phyloP scores from a whole-genome alignment of 2,888 invertebrate species.

The Sinhomidia bicolor region DNA sequence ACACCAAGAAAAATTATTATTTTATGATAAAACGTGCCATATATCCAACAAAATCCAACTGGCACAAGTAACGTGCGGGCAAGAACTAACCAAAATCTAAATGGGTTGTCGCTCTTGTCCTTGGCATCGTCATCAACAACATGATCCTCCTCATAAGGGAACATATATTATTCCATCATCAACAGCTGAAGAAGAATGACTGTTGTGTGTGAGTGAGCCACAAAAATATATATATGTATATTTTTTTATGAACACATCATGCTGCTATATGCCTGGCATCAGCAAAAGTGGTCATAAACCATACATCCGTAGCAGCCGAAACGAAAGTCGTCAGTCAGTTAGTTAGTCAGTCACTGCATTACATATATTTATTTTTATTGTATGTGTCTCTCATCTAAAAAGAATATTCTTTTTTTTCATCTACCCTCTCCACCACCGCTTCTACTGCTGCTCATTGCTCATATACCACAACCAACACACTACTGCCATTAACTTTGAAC shows the following conservation, averaged over 20 bases:
- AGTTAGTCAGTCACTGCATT: not conserved
- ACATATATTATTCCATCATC: constrained; percentile 29
- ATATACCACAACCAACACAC: no score
- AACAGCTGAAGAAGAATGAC: constrained; percentile 43
- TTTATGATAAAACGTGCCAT: no score
- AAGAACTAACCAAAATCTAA: constrained; percentile 59
- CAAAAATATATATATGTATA: no score
- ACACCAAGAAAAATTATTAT: not conserved
- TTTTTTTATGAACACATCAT: constrained; percentile 46
- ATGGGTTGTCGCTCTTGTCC: constrained; percentile 31
- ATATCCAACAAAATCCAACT: no score
- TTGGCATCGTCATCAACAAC: constrained; percentile 40
- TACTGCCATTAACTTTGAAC: no score
- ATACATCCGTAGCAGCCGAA: constrained; percentile 53
- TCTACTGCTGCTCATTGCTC: no score
- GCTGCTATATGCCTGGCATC: not conserved
- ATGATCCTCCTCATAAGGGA: not conserved
- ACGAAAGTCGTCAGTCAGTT: no score
- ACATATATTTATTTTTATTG: not conserved
- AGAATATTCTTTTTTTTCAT: no score
- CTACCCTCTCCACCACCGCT: not conserved
- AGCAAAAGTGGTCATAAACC: constrained; percentile 44
- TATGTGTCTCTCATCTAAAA: not conserved
- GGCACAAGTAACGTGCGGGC: constrained; percentile 54
- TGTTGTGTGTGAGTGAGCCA: constrained; percentile 2